Conservation (phyloP, 2,888 invertebrate species). For the Eupithecia insigniata region DNA sequence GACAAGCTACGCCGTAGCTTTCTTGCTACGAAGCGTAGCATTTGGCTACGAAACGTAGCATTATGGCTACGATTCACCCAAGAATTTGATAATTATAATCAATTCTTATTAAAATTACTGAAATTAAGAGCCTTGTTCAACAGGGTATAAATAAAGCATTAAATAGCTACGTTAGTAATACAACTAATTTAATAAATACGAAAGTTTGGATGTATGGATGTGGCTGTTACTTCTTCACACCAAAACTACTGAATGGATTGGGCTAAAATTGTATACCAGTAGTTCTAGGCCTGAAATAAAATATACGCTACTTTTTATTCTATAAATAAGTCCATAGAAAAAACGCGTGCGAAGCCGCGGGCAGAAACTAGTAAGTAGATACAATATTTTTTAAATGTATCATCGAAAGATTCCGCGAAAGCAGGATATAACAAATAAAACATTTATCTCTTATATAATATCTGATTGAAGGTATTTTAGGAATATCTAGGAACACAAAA, state of each 20-base stretch:
- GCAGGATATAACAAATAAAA: not conserved
- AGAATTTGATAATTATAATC: not conserved
- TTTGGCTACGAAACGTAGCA: conserved; percentile 13
- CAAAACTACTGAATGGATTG: no score
- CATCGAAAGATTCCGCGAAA: not conserved
- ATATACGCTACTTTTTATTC: no score
- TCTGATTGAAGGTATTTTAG: not conserved
- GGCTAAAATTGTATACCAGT: no score
- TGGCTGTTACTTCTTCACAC: no score
- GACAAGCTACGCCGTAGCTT: conserved; percentile 23
- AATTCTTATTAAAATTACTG: not conserved
- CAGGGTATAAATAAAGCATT: no score
- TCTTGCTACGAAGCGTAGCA: conserved; percentile 11
- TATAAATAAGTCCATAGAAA: no score
- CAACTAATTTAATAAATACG: no score
- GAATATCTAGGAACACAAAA: not conserved
- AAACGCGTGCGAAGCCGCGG: no score
- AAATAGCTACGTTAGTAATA: no score
- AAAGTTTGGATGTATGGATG: no score
- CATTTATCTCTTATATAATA: not conserved
- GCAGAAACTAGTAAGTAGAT: no score
- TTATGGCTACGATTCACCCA: not conserved
- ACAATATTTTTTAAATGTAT: not conserved
- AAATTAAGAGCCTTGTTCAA: not conserved
- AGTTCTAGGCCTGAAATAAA: no score